These are phyloP conservation scores for Otus scops DNA, from an alignment of 2,797 vertebrate genomes.

Conservation along the genomic window DNA sequence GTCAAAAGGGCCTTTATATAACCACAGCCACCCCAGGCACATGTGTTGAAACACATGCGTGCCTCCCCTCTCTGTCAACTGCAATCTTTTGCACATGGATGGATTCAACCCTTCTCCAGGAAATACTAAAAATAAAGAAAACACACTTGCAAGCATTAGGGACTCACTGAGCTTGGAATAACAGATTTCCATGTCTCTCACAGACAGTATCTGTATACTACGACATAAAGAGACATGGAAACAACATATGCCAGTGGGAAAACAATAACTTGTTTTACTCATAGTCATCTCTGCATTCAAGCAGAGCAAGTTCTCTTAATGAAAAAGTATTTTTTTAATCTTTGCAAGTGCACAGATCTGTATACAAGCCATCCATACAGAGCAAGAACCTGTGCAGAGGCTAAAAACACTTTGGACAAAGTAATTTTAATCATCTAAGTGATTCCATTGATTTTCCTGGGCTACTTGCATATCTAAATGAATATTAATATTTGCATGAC, in stretches of 20 bases:
- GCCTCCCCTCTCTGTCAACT: constrained; percentile 55
- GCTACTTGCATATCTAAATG: background rate
- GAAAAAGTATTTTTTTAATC: background rate
- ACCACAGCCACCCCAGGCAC: constrained; percentile 62
- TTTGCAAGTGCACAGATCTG: background rate
- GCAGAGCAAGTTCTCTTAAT: background rate
- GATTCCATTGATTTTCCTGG: constrained; percentile 32
- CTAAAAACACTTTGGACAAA: background rate
- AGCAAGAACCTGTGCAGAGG: background rate
- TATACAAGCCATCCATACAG: background rate
- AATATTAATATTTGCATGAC: background rate
- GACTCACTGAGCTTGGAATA: background rate
- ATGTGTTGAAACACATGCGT: constrained; percentile 12
- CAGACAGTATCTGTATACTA: background rate
- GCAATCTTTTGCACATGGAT: constrained; percentile 64
- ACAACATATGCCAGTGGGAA: background rate
- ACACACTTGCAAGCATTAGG: background rate
- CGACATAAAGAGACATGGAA: background rate
- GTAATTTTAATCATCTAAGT: constrained; percentile 56
- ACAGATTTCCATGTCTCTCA: background rate
- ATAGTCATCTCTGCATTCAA: background rate
- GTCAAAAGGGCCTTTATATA: constrained; percentile 60
- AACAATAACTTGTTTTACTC: background rate
- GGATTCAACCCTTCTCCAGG: constrained; percentile 8
- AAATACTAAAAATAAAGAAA: constrained; percentile 24